These are phyloP conservation scores for Lissocephala sabroskyi DNA, from an alignment of 2,888 invertebrate species.

Conservation along the genomic window DNA sequence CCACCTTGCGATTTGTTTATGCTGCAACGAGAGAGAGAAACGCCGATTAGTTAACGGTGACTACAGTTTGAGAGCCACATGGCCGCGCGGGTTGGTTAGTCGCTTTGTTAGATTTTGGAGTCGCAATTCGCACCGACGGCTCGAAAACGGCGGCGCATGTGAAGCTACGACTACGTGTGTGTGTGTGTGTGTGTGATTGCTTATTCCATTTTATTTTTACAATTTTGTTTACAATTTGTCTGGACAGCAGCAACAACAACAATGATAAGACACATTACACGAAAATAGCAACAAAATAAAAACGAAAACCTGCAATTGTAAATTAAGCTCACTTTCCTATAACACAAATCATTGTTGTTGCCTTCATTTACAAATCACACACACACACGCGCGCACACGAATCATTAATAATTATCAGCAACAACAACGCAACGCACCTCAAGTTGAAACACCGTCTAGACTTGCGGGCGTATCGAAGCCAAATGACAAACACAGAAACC, in stretches of 20 bases:
- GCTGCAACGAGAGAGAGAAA: constrained; percentile 20
- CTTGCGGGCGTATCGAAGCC: constrained; percentile 44
- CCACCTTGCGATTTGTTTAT: constrained; percentile 30
- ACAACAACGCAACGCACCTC: background rate
- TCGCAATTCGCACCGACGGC: constrained; percentile 35
- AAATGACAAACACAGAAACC: constrained; percentile 29
- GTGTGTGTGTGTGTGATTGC: constrained; percentile 1
- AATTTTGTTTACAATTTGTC: constrained; percentile 49
- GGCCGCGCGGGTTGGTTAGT: too few relatives aligned
- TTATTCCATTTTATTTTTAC: constrained; percentile 30
- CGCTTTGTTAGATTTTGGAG: constrained; percentile 26
- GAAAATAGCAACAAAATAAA: too few relatives aligned
- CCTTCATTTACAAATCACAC: constrained; percentile 8
- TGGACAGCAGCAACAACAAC: too few relatives aligned
- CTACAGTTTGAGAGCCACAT: background rate
- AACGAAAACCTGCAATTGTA: too few relatives aligned
- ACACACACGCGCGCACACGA: background rate
- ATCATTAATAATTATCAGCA: too few relatives aligned
- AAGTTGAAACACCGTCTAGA: constrained; percentile 40
- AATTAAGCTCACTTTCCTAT: too few relatives aligned
- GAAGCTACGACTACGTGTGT: constrained; percentile 6
- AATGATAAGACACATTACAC: too few relatives aligned
- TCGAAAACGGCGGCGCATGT: constrained; percentile 4
- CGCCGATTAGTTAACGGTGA: background rate
- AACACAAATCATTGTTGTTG: too few relatives aligned